Percentiles rank a stretch among this genome's conserved stretches.
These are phyloP conservation scores for Chymomyza caudatula DNA, from an alignment of 2,888 invertebrate species.

Conservation along the genomic window DNA sequence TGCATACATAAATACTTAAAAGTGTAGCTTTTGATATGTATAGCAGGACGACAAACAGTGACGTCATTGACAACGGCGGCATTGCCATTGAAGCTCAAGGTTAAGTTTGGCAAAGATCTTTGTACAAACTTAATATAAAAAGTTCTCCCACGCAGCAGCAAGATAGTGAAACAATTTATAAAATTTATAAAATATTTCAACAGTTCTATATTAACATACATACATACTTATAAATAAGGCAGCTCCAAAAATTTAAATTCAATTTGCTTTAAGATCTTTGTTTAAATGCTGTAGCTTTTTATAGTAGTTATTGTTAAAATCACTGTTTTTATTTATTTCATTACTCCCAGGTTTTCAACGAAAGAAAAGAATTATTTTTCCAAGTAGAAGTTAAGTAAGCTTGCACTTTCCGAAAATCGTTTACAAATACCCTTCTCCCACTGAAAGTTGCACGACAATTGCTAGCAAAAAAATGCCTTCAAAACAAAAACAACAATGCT, in stretches of 20 bases:
- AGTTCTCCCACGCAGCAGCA: constrained; percentile 37
- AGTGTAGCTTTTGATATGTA: constrained; percentile 16
- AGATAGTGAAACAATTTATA: neutral
- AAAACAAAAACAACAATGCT: too few species aligned
- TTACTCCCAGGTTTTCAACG: too few species aligned
- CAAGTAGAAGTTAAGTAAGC: too few species aligned
- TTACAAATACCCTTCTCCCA: too few species aligned
- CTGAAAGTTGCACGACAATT: too few species aligned
- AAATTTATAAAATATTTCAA: neutral
- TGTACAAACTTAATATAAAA: constrained; percentile 19
- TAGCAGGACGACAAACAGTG: constrained; percentile 17
- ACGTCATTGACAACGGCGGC: constrained; percentile 42
- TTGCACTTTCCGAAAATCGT: too few species aligned
- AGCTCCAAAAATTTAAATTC: neutral
- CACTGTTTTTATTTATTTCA: neutral
- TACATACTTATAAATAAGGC: constrained; percentile 2
- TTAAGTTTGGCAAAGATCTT: constrained; percentile 33
- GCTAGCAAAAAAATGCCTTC: too few species aligned
- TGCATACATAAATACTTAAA: constrained; percentile 9
- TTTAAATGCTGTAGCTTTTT: neutral
- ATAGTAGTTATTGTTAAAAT: too few species aligned
- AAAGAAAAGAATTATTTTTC: too few species aligned
- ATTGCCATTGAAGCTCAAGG: constrained; percentile 51
- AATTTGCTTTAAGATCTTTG: neutral
- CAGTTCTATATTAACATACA: constrained; percentile 1